A percentile compares a stretch with the other conserved stretches of the same genome.
Evolutionary conservation across 2,113 vertebrate genomes (phyloP).

Genomic region (Argyrosomus japonicus): DNA sequence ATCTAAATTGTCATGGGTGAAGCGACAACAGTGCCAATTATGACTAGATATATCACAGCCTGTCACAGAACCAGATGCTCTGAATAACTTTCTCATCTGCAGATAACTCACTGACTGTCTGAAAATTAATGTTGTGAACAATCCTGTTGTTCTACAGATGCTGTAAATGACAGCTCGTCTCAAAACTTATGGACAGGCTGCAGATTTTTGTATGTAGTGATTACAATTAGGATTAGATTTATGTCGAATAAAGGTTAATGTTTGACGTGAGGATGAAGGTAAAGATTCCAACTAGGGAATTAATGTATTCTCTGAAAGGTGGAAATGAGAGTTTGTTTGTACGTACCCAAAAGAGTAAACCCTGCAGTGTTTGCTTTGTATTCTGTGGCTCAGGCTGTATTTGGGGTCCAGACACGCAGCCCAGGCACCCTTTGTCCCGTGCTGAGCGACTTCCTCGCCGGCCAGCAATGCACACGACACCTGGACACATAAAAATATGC

Average conservation of each 20-base stretch:
- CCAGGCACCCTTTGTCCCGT: constrained; percentile 50
- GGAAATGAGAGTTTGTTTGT: not conserved
- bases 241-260: not conserved
- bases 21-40: not conserved
- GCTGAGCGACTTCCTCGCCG: constrained; percentile 16
- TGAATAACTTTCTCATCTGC: constrained; percentile 12
- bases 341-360: constrained; percentile 81
- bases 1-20: not conserved
- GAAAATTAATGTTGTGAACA: constrained; percentile 1
- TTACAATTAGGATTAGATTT: not conserved
- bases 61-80: constrained; percentile 20
- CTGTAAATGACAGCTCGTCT: not conserved
- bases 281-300: not conserved
- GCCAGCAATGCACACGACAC: constrained; percentile 62
- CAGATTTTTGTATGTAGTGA: not conserved
- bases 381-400: constrained; percentile 71
- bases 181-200: not conserved
- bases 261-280: not conserved
- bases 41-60: constrained; percentile 7
- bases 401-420: constrained; percentile 74
- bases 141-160: not conserved
- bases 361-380: constrained; percentile 73
- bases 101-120: constrained; percentile 9
- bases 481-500: constrained; percentile 52
- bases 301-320: not conserved